Conservation (phyloP, 2,113 vertebrate genomes). For the Shinisaurus crocodilurus region DNA sequence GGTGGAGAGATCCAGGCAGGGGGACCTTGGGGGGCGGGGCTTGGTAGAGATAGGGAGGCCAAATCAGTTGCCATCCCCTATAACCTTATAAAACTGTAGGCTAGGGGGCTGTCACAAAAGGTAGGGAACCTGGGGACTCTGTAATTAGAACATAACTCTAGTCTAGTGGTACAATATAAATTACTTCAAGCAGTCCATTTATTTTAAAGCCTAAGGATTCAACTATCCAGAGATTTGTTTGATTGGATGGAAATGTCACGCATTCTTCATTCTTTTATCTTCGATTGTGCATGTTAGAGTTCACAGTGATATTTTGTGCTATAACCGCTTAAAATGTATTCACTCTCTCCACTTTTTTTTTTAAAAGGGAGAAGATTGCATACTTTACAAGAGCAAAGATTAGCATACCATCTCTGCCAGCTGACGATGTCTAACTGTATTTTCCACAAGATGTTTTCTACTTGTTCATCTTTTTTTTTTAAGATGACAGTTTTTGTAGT, state of each 20-base stretch:
- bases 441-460: conserved; percentile 52
- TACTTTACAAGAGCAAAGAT: conserved; percentile 88
- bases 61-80: not conserved
- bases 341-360: not conserved
- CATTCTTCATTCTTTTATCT: not conserved
- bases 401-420: conserved; percentile 83
- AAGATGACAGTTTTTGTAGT: conserved; percentile 66
- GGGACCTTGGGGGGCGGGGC: not conserved
- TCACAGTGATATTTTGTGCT: not conserved
- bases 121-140: not conserved
- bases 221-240: not conserved
- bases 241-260: not conserved
- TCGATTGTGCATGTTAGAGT: not conserved
- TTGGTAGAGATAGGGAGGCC: not conserved
- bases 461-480: conserved; percentile 57
- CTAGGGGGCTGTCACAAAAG: not conserved
- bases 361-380: conserved; percentile 86
- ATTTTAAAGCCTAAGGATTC: conserved; percentile 19
- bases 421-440: conserved; percentile 82
- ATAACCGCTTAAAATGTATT: not conserved
- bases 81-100: not conserved
- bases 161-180: not conserved
- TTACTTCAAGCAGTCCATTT: accelerated
- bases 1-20: not conserved
- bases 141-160: not conserved